Conservation (phyloP, 2,113 vertebrate genomes). For the Geococcyx californianus region DNA sequence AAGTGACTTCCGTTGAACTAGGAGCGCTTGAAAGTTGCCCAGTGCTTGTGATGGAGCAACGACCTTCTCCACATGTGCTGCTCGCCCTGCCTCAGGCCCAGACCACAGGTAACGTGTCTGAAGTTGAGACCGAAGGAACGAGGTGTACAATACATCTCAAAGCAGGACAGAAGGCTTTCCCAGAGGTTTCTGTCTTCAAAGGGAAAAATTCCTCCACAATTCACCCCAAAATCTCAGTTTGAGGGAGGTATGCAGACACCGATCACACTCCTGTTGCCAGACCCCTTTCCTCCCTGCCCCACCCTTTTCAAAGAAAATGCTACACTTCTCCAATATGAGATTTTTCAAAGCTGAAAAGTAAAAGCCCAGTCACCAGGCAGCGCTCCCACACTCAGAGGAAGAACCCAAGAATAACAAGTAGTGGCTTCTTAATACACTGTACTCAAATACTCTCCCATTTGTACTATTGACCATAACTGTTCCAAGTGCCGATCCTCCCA, state of each 20-base stretch:
- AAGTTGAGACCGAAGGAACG: background rate
- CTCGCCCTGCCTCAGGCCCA: background rate
- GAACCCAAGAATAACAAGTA: background rate
- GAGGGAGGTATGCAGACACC: background rate
- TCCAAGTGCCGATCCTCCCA: background rate
- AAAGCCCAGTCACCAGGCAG: background rate
- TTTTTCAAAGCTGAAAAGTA: background rate
- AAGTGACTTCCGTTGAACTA: background rate
- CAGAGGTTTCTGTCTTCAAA: background rate
- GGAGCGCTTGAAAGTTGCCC: background rate
- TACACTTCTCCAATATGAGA: background rate
- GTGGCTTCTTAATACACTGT: background rate
- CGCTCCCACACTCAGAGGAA: background rate
- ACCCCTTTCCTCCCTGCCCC: background rate
- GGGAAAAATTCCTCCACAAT: background rate
- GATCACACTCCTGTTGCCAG: background rate
- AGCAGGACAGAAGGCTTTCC: background rate
- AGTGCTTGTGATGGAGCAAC: background rate
- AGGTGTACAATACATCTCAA: background rate
- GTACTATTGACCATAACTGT: background rate
- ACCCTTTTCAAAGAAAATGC: background rate
- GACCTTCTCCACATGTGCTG: background rate
- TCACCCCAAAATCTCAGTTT: background rate
- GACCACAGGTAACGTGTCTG: fast-evolving
- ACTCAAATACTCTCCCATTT: background rate